phyloP scores from a whole-genome alignment of 2,888 invertebrate species.

The Nebria salina region DNA sequence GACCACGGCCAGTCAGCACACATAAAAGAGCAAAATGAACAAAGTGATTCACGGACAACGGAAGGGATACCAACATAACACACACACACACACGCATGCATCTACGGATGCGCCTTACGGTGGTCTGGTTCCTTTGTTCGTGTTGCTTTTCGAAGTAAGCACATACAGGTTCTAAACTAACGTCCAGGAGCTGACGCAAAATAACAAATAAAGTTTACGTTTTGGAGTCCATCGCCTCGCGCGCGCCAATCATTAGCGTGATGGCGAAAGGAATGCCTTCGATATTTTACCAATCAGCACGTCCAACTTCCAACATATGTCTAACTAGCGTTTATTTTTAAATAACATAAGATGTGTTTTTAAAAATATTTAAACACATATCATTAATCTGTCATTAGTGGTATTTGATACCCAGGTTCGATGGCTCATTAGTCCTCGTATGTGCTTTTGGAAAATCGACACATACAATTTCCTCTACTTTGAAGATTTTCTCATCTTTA shows the following conservation, averaged over 20 bases:
- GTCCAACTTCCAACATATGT: neutral
- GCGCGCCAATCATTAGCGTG: conserved; percentile 15
- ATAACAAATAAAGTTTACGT: neutral
- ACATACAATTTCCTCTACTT: neutral
- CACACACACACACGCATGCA: neutral
- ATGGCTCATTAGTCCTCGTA: neutral
- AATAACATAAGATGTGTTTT: neutral
- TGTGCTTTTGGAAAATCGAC: neutral
- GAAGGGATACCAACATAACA: conserved; percentile 16
- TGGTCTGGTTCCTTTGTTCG: conserved; percentile 4
- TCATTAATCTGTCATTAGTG: neutral
- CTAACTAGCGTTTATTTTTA: neutral
- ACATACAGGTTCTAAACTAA: neutral
- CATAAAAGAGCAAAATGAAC: conserved; percentile 14
- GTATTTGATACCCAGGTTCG: neutral
- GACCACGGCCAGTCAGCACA: neutral
- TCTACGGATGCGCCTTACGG: conserved; percentile 8
- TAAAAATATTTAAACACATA: neutral
- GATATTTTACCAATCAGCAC: conserved; percentile 1
- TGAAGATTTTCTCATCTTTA: neutral
- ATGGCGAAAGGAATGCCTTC: neutral
- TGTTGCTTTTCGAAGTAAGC: neutral
- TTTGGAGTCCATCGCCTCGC: too few relatives aligned
- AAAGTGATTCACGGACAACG: conserved; percentile 19
- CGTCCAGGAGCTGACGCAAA: neutral